Evolutionary conservation across 2,888 invertebrate species (phyloP).

Genomic region (Cantharis lateralis): DNA sequence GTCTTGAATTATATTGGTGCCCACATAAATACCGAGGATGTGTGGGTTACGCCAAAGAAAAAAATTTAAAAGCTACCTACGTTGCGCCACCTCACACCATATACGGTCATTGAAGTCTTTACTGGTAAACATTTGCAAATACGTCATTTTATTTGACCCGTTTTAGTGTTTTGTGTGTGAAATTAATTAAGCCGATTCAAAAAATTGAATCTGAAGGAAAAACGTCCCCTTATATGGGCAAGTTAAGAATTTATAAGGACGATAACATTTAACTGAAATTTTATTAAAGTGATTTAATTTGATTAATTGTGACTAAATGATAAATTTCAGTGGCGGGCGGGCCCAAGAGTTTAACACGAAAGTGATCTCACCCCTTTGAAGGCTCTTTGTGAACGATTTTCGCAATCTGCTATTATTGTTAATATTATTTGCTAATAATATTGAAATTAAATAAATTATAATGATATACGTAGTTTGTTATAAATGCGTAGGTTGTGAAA

Average conservation of each 20-base stretch:
- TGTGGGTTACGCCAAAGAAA: not conserved
- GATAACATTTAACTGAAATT: not conserved
- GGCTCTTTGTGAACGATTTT: not conserved
- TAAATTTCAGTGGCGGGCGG: not conserved
- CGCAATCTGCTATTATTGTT: not conserved
- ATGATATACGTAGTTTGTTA: not conserved
- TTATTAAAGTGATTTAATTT: not conserved
- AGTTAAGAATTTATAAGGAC: not conserved
- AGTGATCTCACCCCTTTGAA: not conserved
- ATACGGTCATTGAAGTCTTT: not conserved
- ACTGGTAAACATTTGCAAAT: slow-evolving; percentile 12
- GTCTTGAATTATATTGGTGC: not conserved
- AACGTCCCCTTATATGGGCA: not conserved
- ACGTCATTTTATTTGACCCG: slow-evolving; percentile 14
- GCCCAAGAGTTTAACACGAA: not conserved
- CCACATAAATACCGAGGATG: not conserved
- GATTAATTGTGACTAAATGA: not conserved
- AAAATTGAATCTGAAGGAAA: not conserved
- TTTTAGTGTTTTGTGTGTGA: not conserved
- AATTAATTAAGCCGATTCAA: not conserved
- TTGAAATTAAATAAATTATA: not conserved
- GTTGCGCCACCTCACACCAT: slow-evolving; percentile 1
- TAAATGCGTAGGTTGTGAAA: slow-evolving; percentile 9
- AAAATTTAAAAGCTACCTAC: not conserved
- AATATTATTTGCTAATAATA: not conserved